Conservation (phyloP, 2,113 vertebrate genomes). For the Charina bottae region DNA sequence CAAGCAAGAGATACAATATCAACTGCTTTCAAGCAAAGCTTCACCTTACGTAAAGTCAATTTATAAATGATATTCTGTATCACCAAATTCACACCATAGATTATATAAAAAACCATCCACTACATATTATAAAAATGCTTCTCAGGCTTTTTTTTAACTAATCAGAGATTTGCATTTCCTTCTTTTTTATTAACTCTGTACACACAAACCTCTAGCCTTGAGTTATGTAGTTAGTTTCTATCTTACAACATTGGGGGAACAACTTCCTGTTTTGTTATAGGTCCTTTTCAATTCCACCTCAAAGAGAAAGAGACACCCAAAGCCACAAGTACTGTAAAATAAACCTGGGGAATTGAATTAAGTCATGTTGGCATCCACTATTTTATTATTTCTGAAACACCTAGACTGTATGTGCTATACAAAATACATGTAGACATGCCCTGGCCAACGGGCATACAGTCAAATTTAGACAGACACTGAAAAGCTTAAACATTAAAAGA, state of each 20-base stretch:
- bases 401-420: neutral
- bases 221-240: neutral
- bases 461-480: neutral
- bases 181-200: neutral
- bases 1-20: neutral
- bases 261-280: neutral
- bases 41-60: no score
- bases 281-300: neutral
- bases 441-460: neutral
- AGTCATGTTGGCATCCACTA: neutral
- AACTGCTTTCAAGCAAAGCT: neutral
- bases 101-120: neutral
- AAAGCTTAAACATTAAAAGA: neutral
- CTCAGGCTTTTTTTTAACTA: neutral
- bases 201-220: neutral
- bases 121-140: constrained; percentile 22
- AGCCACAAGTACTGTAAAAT: constrained; percentile 60
- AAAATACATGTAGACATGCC: neutral
- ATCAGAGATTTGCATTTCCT: neutral
- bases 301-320: neutral
- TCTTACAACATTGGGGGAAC: neutral
- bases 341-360: neutral
- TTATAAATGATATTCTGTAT: neutral
- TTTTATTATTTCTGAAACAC: neutral
- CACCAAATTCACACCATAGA: neutral